phyloP scores from a whole-genome alignment of 2,797 vertebrate species.

The Eurystomus glaucurus region DNA sequence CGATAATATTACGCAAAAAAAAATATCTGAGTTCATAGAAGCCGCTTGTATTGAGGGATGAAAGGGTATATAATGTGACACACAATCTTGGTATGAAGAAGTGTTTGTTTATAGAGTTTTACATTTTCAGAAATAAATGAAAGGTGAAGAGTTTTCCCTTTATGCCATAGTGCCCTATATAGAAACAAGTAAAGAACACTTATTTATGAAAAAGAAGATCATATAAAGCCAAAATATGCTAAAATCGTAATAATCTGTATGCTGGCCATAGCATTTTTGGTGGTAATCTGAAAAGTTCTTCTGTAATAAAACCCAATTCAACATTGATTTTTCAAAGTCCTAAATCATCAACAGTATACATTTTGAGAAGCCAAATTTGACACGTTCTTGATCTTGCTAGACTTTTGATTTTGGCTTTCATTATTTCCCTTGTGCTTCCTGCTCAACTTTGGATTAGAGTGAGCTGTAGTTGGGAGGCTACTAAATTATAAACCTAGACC shows the following conservation, averaged over 20 bases:
- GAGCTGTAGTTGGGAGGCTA: not conserved
- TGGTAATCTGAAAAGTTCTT: slow-evolving; percentile 75
- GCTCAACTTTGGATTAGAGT: not conserved
- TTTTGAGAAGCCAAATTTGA: not conserved
- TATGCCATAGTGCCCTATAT: not conserved
- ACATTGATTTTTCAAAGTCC: not conserved
- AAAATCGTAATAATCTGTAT: not conserved
- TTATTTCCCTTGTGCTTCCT: not conserved
- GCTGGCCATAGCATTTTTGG: not conserved
- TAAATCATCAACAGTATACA: not conserved
- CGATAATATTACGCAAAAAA: not conserved
- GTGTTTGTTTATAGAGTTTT: slow-evolving; percentile 21
- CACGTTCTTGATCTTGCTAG: not conserved
- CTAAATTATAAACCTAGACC: not conserved
- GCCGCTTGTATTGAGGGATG: not conserved
- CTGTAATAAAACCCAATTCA: not conserved
- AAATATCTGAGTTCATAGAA: not conserved
- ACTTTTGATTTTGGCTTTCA: not conserved
- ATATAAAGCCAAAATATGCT: not conserved
- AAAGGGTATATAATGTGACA: slow-evolving; percentile 2
- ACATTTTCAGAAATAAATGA: not conserved
- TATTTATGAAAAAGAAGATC: not conserved
- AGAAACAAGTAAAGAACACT: not conserved
- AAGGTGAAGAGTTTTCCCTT: not conserved
- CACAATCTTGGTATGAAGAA: slow-evolving; percentile 1